Percentiles rank a stretch among this genome's conserved stretches.
These are phyloP conservation scores for Agrochola macilenta DNA, from an alignment of 2,888 invertebrate genomes.

Conservation along the genomic window DNA sequence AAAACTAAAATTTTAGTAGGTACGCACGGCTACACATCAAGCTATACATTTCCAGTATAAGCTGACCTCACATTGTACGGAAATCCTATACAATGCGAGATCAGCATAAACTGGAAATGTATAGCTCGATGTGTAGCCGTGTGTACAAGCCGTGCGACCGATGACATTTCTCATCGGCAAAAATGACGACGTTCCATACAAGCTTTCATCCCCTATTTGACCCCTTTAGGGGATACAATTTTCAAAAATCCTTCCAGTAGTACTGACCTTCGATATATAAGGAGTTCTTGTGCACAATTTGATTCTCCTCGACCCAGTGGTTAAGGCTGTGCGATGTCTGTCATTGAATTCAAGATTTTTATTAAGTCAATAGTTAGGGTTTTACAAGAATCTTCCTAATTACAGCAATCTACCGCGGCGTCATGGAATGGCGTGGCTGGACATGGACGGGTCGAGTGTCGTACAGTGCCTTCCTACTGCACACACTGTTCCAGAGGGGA, in stretches of 20 bases:
- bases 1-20: too few relatives aligned
- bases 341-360: not conserved
- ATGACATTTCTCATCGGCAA: not conserved
- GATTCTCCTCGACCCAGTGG: too few relatives aligned
- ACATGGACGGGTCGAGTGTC: slow-evolving; percentile 82
- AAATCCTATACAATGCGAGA: too few relatives aligned
- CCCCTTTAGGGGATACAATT: not conserved
- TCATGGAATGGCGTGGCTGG: slow-evolving; percentile 86
- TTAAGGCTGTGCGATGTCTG: too few relatives aligned
- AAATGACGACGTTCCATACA: not conserved
- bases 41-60: too few relatives aligned
- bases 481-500: slow-evolving; percentile 80
- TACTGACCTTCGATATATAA: not conserved
- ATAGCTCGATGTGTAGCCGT: too few relatives aligned
- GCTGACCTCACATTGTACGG: too few relatives aligned
- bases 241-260: not conserved
- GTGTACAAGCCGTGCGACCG: too few relatives aligned
- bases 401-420: slow-evolving; percentile 77
- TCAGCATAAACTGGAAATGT: too few relatives aligned
- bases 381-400: not conserved
- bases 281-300: not conserved
- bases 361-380: not conserved
- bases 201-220: not conserved
- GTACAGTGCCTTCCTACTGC: slow-evolving; percentile 83
- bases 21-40: too few relatives aligned